These are phyloP conservation scores for Cladopsammia gracilis DNA, from an alignment of 64 coral and sea anemone genomes.

Conservation along the genomic window DNA sequence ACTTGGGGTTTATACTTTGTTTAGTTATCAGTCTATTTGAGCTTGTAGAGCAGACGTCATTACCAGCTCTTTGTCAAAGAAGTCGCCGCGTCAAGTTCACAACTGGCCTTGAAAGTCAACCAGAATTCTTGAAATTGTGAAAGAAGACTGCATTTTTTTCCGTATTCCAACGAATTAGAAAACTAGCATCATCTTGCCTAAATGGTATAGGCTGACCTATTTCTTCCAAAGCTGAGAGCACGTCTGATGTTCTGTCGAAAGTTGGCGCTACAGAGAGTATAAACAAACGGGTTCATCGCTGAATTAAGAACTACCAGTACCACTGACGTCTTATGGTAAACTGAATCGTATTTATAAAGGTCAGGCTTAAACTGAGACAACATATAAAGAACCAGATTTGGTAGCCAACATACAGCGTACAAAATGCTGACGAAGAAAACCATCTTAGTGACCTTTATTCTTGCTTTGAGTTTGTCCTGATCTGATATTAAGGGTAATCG, in stretches of 20 bases:
- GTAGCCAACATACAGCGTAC: slow-evolving; percentile 54
- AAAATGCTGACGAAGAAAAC: slow-evolving; percentile 27
- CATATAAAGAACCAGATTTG: slow-evolving; percentile 64
- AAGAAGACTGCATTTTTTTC: no score
- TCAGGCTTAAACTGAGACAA: slow-evolving; percentile 14
- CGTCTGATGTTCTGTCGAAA: slow-evolving; percentile 19
- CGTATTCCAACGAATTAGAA: no score
- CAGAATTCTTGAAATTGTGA: no score
- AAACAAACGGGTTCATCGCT: slow-evolving; percentile 63
- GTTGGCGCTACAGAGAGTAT: slow-evolving; percentile 40
- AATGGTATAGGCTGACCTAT: neutral
- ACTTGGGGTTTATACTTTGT: no score
- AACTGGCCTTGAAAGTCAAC: no score
- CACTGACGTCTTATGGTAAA: neutral
- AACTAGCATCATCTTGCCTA: no score
- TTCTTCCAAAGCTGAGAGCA: neutral
- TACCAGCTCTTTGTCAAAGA: no score
- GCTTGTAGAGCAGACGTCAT: no score
- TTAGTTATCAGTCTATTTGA: no score
- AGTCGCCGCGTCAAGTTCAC: no score
- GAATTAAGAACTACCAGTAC: slow-evolving; percentile 55
- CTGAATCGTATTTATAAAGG: neutral
- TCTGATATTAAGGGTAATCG: slow-evolving; percentile 1
- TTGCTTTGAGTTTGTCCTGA: neutral
- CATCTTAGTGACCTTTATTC: slow-evolving; percentile 55